phyloP scores from a whole-genome alignment of 2,797 vertebrate species.

The Calcarius lapponicus region DNA sequence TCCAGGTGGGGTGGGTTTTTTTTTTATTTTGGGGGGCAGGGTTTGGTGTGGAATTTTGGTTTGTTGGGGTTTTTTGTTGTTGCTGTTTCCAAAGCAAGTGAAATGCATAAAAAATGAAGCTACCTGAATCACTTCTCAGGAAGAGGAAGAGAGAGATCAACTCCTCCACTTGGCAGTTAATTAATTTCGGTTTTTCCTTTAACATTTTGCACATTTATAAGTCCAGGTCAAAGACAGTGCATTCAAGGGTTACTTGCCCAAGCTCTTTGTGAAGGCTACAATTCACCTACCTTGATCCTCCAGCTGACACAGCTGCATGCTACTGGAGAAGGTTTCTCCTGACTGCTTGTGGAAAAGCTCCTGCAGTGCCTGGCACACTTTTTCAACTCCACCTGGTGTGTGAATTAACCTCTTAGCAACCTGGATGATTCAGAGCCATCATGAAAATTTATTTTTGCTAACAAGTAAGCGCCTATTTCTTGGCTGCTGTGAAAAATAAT shows the following conservation, averaged over 20 bases:
- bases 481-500: background rate
- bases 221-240: background rate
- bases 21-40: background rate
- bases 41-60: no score
- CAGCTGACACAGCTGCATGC: fast-evolving
- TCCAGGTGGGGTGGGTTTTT: no score
- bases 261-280: background rate
- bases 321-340: background rate
- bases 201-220: fast-evolving
- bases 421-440: background rate
- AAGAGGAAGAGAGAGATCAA: background rate
- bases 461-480: background rate
- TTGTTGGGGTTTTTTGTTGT: background rate
- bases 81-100: background rate
- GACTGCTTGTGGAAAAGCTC: background rate
- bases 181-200: background rate
- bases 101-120: background rate
- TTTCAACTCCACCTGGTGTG: background rate
- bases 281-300: background rate
- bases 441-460: background rate
- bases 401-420: background rate
- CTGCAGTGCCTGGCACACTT: fast-evolving
- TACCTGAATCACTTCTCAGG: background rate
- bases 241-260: background rate
- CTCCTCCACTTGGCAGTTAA: background rate